phyloP scores from a whole-genome alignment of 2,797 vertebrate species.

The Hapalemur alaotrensis region DNA sequence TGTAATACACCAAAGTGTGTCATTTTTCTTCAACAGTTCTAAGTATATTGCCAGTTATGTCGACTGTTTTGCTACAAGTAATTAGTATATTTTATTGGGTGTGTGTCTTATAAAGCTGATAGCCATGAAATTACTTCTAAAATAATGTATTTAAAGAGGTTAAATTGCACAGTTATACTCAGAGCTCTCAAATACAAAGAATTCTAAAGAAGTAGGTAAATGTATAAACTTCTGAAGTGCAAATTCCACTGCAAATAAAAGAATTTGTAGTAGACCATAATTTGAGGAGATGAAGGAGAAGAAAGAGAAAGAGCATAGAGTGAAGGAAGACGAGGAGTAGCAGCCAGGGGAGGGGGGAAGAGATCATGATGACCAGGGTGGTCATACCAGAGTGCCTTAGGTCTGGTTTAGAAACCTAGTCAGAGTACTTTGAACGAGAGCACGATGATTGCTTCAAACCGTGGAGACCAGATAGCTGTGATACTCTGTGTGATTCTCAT shows the following conservation, averaged over 20 bases:
- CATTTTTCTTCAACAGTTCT: neutral
- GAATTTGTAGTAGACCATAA: neutral
- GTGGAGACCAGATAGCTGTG: neutral
- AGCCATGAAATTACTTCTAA: slow-evolving; percentile 39
- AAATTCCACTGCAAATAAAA: neutral
- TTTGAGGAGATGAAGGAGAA: neutral
- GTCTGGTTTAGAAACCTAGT: neutral
- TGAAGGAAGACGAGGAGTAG: neutral
- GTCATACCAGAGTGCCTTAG: neutral
- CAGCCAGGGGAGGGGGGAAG: too few relatives aligned
- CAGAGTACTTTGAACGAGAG: neutral
- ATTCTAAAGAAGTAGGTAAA: slow-evolving; percentile 5
- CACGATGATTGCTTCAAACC: neutral
- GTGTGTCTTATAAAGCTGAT: neutral
- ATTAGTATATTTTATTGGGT: slow-evolving; percentile 36
- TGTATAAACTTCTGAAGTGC: neutral
- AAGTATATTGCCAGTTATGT: neutral
- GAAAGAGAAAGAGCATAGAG: neutral
- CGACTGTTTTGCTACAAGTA: slow-evolving; percentile 18
- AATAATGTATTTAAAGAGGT: neutral
- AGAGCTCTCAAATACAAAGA: slow-evolving; percentile 14
- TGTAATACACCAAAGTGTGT: neutral
- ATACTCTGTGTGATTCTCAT: neutral
- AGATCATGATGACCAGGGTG: neutral
- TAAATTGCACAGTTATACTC: neutral